Base-by-base conservation (phyloP, 2,113 vertebrate genomes). In the Podiceps cristatus region DNA sequence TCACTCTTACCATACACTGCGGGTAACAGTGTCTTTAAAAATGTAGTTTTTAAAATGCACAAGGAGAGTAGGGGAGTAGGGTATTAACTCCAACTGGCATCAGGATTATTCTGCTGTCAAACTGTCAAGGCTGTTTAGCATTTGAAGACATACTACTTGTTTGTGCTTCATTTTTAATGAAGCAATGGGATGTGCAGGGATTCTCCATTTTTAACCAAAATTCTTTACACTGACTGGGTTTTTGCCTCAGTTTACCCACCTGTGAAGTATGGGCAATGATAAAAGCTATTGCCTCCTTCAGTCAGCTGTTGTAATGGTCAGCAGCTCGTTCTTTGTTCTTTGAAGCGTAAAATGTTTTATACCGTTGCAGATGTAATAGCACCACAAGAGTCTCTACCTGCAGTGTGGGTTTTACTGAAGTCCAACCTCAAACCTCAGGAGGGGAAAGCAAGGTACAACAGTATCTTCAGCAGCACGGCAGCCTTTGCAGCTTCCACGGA, bases 41-140 rank as follows among this genome's bases (percentile, higher is more conserved):
- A 37, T 9, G 18, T 4, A 1, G 62, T 53, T 66, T 13, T 9
- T 37, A 4, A 25, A 1, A 2, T 29, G 71, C 31, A 11, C 10
- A 3, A 63, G 35, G 59, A 73, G 50, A 44, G 47, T 23, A n/a
- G 60, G 12, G 18, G 50, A 44, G 47, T 23, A n/a, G 60, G 12
- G 18, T 8, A 2, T 45, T 33, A 24, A 44, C 66, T 42, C 31
- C 47, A 71, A 1, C 25, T 2, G 8, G 33, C 37, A 28, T 35
- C 58, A 19, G 35, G 33, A 5, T 49, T 44, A 23, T 16, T 40
- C 55, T 78, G 55, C 55, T 87, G 35, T 18, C 52, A 52, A 6
- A 25, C 50, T n/a, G 13, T 3, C 14, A 5, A n/a, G 16, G 47
- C 42, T 72, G 9, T 8, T 64, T 8, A 49, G 18, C 23, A 9